Evolutionary conservation across 2,113 vertebrate species (phyloP), one percentile per base, ranked within the genome.

Genomic region (Syrrhaptes paradoxus): DNA sequence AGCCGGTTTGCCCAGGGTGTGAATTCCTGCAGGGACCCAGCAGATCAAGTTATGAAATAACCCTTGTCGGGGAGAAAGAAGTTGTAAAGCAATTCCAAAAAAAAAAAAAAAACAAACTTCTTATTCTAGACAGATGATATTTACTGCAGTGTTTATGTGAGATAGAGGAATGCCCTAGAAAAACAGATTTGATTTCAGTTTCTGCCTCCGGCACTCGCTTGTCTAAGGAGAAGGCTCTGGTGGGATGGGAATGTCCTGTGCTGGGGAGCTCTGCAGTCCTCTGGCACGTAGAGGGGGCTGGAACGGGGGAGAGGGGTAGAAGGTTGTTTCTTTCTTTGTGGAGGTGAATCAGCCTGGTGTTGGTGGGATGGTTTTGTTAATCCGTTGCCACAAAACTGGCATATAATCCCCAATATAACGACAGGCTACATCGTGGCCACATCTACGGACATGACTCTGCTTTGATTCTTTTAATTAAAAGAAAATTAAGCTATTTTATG

Each of bases 131-230:
- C 75, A 9, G 85, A 61, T 94, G 51, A 1, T 48, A 75, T 97
- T 95, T 92, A 87, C 84, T 57, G 89, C 81, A 26, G 77, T 57
- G 58, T 87, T 94, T 73, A 24, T 85, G 66, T 36, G 91, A 82
- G 85, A 54, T 51, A 94, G 74, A 97, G 78, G 87, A 95, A 84
- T 89, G 93, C 87, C 93, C 91, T 87, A 94, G 91, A 96, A 96
- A 95, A 90, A 29, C 82, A 84, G 68, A 84, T 49, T 67, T 88
- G 82, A 67, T 87, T 73, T 59, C 68, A 38, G 0, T 57, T 65
- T 6, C 57, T 93, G 90, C 88, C 90, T 77, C 76, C 4, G 28
- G 79, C 82, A 49, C 52, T 81, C 57, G 67, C 34, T 29, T 34
- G 83, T 43, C 51, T 94, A 4, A 83, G 4, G 85, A 67, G 87